Percentiles rank a stretch among this genome's conserved stretches.
Conservation (phyloP, 2,888 invertebrate genomes). For the Eristalis pertinax region DNA sequence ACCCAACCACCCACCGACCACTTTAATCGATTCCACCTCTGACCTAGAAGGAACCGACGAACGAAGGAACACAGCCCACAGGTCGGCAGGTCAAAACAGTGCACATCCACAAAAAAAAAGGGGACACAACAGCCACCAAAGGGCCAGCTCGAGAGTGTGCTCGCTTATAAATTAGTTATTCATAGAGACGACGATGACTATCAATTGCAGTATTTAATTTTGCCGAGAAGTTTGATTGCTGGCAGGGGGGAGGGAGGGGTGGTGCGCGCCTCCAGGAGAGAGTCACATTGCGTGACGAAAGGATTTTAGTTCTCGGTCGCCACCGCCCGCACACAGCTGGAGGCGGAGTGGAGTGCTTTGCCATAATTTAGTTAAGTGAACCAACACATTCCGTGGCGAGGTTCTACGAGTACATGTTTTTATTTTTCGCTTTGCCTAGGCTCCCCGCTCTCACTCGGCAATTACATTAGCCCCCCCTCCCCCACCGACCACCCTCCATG, state of each 20-base stretch:
- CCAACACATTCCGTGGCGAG: slow-evolving; percentile 29
- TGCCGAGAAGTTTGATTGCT: not conserved
- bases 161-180: slow-evolving; percentile 33
- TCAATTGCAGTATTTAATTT: slow-evolving; percentile 53
- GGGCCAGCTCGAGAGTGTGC: not conserved
- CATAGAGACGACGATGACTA: slow-evolving; percentile 45
- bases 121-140: not conserved
- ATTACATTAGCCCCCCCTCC: slow-evolving; percentile 10
- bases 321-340: slow-evolving; percentile 26
- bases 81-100: slow-evolving; percentile 47
- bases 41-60: slow-evolving; percentile 23
- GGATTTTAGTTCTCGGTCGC: slow-evolving; percentile 30
- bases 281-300: slow-evolving; percentile 30
- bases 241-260: not conserved
- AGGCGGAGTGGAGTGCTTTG: slow-evolving; percentile 44
- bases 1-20: not conserved
- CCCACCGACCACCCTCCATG: too few relatives aligned
- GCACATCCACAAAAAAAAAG: not conserved
- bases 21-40: slow-evolving; percentile 47
- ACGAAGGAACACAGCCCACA: too few relatives aligned
- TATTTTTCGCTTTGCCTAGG: not conserved
- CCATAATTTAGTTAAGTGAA: slow-evolving; percentile 60
- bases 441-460: not conserved
- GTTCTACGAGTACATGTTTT: slow-evolving; percentile 12
- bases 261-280: not conserved